phyloP scores from a whole-genome alignment of 2,797 vertebrate genomes.

The Arnoldichthys spilopterus region DNA sequence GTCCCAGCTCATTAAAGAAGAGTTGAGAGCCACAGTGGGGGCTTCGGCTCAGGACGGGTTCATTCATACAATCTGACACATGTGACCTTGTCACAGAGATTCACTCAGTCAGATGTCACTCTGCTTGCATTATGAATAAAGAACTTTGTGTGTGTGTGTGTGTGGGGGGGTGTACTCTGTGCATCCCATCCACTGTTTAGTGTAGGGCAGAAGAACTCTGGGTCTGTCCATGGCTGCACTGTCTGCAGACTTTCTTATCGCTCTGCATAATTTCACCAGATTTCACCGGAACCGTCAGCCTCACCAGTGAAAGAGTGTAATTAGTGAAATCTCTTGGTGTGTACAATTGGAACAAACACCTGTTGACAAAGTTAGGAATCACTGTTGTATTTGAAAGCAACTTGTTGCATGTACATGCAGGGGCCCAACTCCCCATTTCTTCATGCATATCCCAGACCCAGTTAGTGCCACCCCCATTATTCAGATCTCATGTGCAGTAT shows the following conservation, averaged over 20 bases:
- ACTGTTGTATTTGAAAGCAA: too few relatives aligned
- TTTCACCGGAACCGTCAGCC: constrained; percentile 13
- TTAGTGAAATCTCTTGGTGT: not conserved
- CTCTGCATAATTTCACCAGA: not conserved
- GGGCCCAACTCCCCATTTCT: too few relatives aligned
- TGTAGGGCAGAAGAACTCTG: not conserved
- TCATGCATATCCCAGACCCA: too few relatives aligned
- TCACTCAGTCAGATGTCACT: constrained; percentile 50
- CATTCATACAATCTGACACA: constrained; percentile 44
- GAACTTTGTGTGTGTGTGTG: constrained; percentile 7
- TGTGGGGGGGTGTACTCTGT: constrained; percentile 31
- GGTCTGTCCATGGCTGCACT: not conserved
- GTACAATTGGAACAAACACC: not conserved
- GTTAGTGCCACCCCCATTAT: too few relatives aligned
- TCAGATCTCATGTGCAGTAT: too few relatives aligned
- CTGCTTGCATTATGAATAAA: constrained; percentile 32
- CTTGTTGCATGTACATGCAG: too few relatives aligned
- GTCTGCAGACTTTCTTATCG: not conserved
- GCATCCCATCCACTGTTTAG: too few relatives aligned
- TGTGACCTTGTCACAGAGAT: constrained; percentile 54
- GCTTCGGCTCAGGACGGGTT: constrained; percentile 21
- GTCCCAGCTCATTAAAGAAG: constrained; percentile 53
- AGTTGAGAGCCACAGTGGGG: constrained; percentile 34
- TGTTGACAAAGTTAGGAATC: not conserved
- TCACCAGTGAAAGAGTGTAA: not conserved